Percentiles rank a stretch among this genome's conserved stretches.
phyloP scores from a whole-genome alignment of 2,113 vertebrate species.

The Vanacampus margaritifer region DNA sequence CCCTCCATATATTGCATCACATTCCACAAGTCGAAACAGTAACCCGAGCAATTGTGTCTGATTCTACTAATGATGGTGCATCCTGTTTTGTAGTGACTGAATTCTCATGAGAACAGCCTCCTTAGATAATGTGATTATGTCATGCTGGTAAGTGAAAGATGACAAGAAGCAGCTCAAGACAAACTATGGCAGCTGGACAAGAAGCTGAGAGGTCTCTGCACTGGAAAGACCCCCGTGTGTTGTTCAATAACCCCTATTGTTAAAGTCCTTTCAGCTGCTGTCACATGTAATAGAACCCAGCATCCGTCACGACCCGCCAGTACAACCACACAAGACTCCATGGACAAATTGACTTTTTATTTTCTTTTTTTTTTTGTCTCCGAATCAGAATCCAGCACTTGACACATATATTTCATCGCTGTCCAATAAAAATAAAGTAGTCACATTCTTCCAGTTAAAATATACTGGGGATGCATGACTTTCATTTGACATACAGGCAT shows the following conservation, averaged over 20 bases:
- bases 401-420: slow-evolving; percentile 3
- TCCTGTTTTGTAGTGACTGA: not conserved
- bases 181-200: slow-evolving; percentile 65
- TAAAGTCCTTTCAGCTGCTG: slow-evolving; percentile 68
- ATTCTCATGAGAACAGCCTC: not conserved
- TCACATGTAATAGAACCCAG: slow-evolving; percentile 58
- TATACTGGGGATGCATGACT: too few relatives aligned
- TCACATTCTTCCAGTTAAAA: too few relatives aligned
- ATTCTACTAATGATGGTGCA: not conserved
- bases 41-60: not conserved
- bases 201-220: slow-evolving; percentile 39
- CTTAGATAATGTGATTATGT: slow-evolving; percentile 26
- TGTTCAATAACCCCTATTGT: slow-evolving; percentile 72
- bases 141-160: slow-evolving; percentile 29
- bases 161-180: slow-evolving; percentile 47
- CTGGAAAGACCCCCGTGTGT: slow-evolving; percentile 54
- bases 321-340: slow-evolving; percentile 19
- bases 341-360: slow-evolving; percentile 36
- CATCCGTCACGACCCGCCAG: slow-evolving; percentile 49
- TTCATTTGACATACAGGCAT: not conserved
- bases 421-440: not conserved
- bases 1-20: not conserved
- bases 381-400: slow-evolving; percentile 1
- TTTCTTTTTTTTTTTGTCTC: slow-evolving; percentile 1
- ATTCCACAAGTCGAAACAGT: not conserved